A percentile compares a stretch with the other conserved stretches of the same genome.
phyloP scores from a whole-genome alignment of 2,888 invertebrate species.

The Sesamia inferens region DNA sequence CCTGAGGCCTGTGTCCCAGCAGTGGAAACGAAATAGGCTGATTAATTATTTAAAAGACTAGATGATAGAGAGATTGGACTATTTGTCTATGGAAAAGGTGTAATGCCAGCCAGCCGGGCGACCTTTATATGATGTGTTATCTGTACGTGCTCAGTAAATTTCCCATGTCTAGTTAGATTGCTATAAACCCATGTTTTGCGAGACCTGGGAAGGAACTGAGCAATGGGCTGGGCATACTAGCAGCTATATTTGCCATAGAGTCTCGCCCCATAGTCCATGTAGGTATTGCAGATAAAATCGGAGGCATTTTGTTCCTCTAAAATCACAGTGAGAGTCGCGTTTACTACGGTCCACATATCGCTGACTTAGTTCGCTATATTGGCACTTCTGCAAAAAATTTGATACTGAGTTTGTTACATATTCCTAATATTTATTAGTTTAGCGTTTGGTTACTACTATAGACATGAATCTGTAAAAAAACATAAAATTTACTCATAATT shows the following conservation, averaged over 20 bases:
- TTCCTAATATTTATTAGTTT: no score
- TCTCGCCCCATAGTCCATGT: not conserved
- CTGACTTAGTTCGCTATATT: no score
- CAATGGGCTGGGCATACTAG: not conserved
- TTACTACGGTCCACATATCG: not conserved
- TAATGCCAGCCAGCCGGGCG: not conserved
- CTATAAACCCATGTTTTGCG: no score
- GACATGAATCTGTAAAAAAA: no score
- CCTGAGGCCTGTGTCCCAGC: no score
- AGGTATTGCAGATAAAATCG: not conserved
- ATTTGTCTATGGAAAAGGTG: conserved; percentile 4
- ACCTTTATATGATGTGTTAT: not conserved
- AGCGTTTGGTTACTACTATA: no score
- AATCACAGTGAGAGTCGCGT: not conserved
- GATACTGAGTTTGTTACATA: no score
- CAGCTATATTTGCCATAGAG: conserved; percentile 3
- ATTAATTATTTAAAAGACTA: conserved; percentile 23
- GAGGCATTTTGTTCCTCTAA: not conserved
- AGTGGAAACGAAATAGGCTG: no score
- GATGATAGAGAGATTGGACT: conserved; percentile 41
- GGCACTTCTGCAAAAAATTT: no score
- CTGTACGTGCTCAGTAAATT: not conserved
- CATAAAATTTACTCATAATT: no score
- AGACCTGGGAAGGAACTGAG: not conserved
- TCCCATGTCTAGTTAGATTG: not conserved